Evolutionary conservation across 2,888 invertebrate genomes (phyloP), one percentile per base, ranked within the genome.

Genomic region (Tipula helvola): DNA sequence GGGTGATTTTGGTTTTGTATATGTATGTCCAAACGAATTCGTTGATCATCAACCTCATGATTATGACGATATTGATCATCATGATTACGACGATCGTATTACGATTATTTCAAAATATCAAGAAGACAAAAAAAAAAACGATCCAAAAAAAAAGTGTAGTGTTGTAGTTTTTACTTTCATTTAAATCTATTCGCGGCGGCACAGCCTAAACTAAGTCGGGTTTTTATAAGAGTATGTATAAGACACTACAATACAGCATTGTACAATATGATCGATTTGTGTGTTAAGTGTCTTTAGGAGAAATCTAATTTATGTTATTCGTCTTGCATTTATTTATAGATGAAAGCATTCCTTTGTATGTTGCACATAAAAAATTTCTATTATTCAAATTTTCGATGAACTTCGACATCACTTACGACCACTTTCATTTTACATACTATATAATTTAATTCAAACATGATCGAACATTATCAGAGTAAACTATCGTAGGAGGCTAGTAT

Each of bases 1-100:
- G 52, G 13, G 28, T 28, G 28, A 28, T 52, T 57, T 57, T 90
- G 90, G 86, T n/a, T 90, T 44, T 12, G 44, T 89, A 83, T 90
- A 90, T 71, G 71, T 71, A 71, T 71, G 71, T 28, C 71, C 71
- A 71, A 71, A 71, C 71, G 28, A 71, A 71, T 71, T 71, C 28
- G 28, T 71, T 71, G 71, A 71, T 71, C 28, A 71, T 71, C 28
- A 71, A 28, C 4, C 10, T 71, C 28, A 71, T 28, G 18, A 71
- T 71, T 28, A 71, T 28, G 71, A 71, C 28, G 71, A 71, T 71
- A 71, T 71, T 71, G 71, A 71, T 71, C 71, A 71, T 71, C 71
- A 28, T 52, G 52, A 52, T 52, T 52, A 52, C 52, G 52, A 2
- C n/a, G 52, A 52, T 52, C 52, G 52, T 52, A 52, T 71, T 71